phyloP scores from a whole-genome alignment of 2,888 invertebrate species.

The Maniola hyperantus region DNA sequence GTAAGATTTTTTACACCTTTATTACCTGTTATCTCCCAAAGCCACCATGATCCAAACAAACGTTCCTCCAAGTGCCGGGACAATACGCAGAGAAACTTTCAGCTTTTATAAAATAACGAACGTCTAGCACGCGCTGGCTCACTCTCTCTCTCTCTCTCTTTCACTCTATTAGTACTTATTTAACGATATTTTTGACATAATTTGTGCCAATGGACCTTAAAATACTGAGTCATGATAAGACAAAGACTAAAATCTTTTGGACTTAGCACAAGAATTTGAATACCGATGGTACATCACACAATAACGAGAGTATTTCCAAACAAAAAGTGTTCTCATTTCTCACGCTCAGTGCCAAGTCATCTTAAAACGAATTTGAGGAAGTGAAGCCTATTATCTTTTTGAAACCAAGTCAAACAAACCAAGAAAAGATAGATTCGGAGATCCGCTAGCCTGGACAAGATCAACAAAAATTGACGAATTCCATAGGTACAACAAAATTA shows the following conservation, averaged over 20 bases:
- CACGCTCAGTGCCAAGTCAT: conserved; percentile 69
- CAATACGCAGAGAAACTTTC: too few species aligned
- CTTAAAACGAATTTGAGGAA: conserved; percentile 75
- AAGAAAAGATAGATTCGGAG: conserved; percentile 47
- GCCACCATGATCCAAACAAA: too few species aligned
- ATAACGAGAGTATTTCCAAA: conserved; percentile 47
- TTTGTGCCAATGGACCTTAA: neutral
- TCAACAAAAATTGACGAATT: neutral
- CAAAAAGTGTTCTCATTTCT: conserved; percentile 68
- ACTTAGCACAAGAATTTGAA: conserved; percentile 24
- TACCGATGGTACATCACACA: conserved; percentile 37
- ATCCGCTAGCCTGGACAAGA: conserved; percentile 22
- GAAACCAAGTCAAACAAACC: conserved; percentile 68
- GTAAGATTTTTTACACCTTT: too few species aligned
- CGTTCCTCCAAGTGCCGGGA: too few species aligned
- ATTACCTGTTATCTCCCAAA: too few species aligned
- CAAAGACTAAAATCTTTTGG: neutral
- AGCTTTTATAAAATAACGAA: too few species aligned
- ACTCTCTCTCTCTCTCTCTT: too few species aligned
- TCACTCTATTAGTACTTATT: neutral
- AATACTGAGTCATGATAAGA: neutral
- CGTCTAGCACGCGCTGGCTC: too few species aligned
- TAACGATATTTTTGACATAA: neutral
- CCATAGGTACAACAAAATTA: neutral
- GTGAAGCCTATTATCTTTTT: conserved; percentile 71